Evolutionary conservation across 2,797 vertebrate genomes (phyloP), one percentile per base, ranked within the genome.

Genomic region (Discoglossus pictus): DNA sequence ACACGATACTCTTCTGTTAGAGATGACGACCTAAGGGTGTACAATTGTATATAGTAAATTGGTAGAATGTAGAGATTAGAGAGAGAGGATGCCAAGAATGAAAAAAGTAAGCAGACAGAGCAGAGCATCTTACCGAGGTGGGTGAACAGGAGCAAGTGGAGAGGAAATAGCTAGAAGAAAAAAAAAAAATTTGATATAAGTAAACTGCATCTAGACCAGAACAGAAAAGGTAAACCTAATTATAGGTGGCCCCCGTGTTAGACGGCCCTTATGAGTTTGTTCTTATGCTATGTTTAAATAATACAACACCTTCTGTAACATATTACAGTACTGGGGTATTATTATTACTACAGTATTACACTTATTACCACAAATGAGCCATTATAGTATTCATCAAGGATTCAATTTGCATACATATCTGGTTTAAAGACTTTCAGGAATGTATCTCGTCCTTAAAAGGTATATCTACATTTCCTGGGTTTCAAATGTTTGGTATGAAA

Each of bases 1-100:
- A 98, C 94, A 43, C 88, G 87, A 80, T 89, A 94, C 54, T 98
- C 95, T 72, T 96, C 95, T 1, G 93, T 90, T 77, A 94, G 74
- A 1, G 92, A 87, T 13, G 92, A 60, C 80, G 87, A 59, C n/a
- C 76, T 54, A 46, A 2, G 65, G 7, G 58, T 8, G 75, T 12
- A 81, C n/a, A 9, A 4, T 15, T 2, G 15, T 17, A 43, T 7
- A 17, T 10, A 39, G 10, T 9, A 39, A 39, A 39, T n/a, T n/a
- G n/a, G 38, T 13, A 13, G 10, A 39, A 13, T 1, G 38, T 5
- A 36, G 63, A 55, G 16, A 18, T 4, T 2, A 42, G 31, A 10
- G 34, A 38, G 55, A 43, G 27, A n/a, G 4, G 13, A 2, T 17
- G 1, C 2, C 3, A 17, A 18, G n/a, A 13, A 3, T 6, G 2